These are phyloP conservation scores for Muscicapa striata DNA, from an alignment of 2,797 vertebrate species.

Conservation along the genomic window DNA sequence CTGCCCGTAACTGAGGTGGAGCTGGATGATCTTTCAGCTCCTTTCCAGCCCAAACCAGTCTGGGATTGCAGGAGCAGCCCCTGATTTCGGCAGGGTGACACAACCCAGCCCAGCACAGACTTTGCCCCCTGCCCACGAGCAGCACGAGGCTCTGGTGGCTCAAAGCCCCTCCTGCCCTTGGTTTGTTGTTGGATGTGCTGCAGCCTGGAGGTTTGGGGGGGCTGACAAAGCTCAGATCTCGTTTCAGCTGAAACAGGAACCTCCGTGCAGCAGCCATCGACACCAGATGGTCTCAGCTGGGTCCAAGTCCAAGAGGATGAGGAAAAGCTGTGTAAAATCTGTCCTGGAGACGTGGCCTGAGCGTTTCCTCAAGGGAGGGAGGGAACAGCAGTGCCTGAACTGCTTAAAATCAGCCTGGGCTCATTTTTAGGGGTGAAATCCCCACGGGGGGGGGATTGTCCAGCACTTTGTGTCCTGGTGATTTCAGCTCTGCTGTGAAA, in stretches of 20 bases:
- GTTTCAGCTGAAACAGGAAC: neutral
- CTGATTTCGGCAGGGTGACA: neutral
- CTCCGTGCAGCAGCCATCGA: neutral
- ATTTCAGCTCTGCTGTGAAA: neutral
- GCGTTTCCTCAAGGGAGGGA: neutral
- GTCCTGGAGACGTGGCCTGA: neutral
- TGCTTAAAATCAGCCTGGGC: neutral
- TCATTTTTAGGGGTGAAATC: neutral
- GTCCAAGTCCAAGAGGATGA: neutral
- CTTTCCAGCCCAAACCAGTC: neutral
- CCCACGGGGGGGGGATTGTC: fast-evolving
- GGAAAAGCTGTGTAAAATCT: neutral
- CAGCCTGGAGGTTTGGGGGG: neutral
- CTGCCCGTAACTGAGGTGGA: neutral
- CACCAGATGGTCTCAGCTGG: slow-evolving; percentile 4
- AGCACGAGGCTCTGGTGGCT: fast-evolving
- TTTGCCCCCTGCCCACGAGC: neutral
- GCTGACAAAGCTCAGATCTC: neutral
- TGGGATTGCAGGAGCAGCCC: neutral
- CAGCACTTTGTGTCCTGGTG: neutral
- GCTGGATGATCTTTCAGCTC: neutral
- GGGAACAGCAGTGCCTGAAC: neutral
- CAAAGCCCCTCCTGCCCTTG: neutral
- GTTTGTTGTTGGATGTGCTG: neutral
- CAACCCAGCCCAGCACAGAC: neutral